Base-by-base conservation (phyloP, 2,797 vertebrate genomes). In the Enteromius anoplus region DNA sequence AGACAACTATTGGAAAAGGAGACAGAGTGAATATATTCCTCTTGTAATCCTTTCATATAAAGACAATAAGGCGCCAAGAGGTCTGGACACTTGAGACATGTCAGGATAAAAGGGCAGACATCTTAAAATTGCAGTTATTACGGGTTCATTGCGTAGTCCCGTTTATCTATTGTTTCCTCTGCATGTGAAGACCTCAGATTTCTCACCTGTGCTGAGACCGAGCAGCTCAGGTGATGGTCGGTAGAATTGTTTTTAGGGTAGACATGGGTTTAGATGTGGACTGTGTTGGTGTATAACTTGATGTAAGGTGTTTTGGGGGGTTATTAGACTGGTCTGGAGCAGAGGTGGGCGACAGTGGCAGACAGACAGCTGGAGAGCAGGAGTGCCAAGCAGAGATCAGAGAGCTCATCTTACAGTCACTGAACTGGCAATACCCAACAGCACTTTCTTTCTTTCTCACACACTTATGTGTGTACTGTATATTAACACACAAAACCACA, bases 331-430 rank as follows among this genome's bases (percentile, higher is more conserved):
- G 75, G 53, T 93, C 92, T 93, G 93, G 93, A 93, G 86, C 75
- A 85, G 87, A 87, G 32, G 89, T 88, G 89, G 92, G 91, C 92
- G 60, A 58, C 75, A 93, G 93, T 90, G 88, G 91, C 91, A 88
- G 89, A 89, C 92, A 91, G 93, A 95, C 94, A 95, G 94, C 93
- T 95, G 94, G 91, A 88, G 91, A 92, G 92, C 92, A 92, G 91
- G 91, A 94, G 89, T 91, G 90, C 90, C 89, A 82, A 90, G 88
- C 84, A 75, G 58, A 92, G 92, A 93, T 94, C 93, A 93, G 91
- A 93, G 91, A 89, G 90, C 91, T 94, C 82, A 83, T 87, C 89
- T 91, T 93, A 92, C 91, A 89, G 88, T 84, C 58, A 80, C 32
- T 47, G 70, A 83, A 75, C 84, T 84, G 82, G 72, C 77, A 70